A percentile compares a stretch with the other conserved stretches of the same genome.
phyloP scores from a whole-genome alignment of 2,888 invertebrate genomes.

The Nymphalis polychloros region DNA sequence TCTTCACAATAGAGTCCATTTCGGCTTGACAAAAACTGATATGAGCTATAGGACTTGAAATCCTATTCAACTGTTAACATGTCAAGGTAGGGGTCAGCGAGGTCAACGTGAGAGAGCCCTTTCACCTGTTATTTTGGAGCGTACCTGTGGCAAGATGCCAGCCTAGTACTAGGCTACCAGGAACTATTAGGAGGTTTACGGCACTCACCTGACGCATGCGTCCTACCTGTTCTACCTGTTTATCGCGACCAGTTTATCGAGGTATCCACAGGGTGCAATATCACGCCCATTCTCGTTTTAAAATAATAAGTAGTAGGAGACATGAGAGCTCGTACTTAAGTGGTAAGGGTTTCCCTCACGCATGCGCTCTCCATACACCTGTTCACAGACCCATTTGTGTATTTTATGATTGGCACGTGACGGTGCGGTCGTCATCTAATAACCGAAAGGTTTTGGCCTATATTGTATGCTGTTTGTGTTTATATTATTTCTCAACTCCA shows the following conservation, averaged over 20 bases:
- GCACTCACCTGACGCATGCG: conserved; percentile 76
- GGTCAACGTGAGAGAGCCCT: conserved; percentile 58
- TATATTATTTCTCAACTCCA: background rate
- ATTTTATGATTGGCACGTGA: conserved; percentile 40
- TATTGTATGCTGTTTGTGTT: background rate
- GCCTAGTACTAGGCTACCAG: conserved; percentile 73
- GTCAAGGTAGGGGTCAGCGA: conserved; percentile 54
- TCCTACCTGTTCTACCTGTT: conserved; percentile 70
- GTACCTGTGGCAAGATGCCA: conserved; percentile 82
- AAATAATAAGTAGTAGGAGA: conserved; percentile 30
- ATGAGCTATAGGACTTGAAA: conserved; percentile 23
- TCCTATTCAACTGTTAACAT: conserved; percentile 33
- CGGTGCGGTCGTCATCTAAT: conserved; percentile 11
- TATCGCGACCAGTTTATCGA: conserved; percentile 49
- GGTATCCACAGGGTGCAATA: conserved; percentile 46
- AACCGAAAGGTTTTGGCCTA: background rate
- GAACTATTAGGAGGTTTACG: conserved; percentile 52
- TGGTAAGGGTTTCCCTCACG: conserved; percentile 41
- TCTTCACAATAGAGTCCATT: conserved; percentile 16
- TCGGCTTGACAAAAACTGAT: background rate
- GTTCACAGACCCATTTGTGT: conserved; percentile 31
- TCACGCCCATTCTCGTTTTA: conserved; percentile 36
- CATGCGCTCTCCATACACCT: conserved; percentile 41
- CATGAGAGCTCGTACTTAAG: conserved; percentile 45
- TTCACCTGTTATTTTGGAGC: conserved; percentile 70